phyloP scores from a whole-genome alignment of 2,113 vertebrate species.

The Sisor rabdophorus region DNA sequence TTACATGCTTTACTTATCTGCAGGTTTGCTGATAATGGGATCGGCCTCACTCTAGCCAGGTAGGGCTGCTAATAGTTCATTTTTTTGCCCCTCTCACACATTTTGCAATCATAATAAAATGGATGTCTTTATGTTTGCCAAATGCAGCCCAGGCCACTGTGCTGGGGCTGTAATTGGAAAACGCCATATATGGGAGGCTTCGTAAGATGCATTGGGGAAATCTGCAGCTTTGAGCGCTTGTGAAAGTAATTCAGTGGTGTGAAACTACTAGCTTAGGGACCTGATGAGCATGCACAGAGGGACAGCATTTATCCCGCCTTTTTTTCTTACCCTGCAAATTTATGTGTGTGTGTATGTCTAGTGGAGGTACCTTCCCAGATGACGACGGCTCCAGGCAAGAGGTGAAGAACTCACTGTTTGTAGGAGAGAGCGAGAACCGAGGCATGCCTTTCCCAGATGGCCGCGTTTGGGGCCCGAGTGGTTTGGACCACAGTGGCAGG shows the following conservation, averaged over 20 bases:
- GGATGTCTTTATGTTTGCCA: constrained; percentile 40
- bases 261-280: constrained; percentile 37
- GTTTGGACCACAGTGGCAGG: constrained; percentile 78
- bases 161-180: constrained; percentile 60
- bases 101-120: constrained; percentile 36
- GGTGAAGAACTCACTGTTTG: constrained; percentile 93
- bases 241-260: constrained; percentile 55
- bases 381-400: constrained; percentile 92
- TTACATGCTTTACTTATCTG: constrained; percentile 44
- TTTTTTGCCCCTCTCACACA: constrained; percentile 28
- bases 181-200: constrained; percentile 55
- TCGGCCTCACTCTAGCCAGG: constrained; percentile 94
- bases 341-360: constrained; percentile 51
- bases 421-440: constrained; percentile 89
- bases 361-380: constrained; percentile 94
- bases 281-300: constrained; percentile 18
- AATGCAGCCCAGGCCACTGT: constrained; percentile 33
- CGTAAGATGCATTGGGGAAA: constrained; percentile 43
- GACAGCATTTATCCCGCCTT: not conserved
- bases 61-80: constrained; percentile 56
- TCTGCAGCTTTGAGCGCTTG: constrained; percentile 43
- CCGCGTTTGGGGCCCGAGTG: constrained; percentile 83
- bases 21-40: constrained; percentile 96
- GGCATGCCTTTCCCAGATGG: constrained; percentile 77
- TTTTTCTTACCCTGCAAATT: constrained; percentile 6